Evolutionary conservation across 2,888 invertebrate genomes (phyloP).

Genomic region (Myopa testacea): DNA sequence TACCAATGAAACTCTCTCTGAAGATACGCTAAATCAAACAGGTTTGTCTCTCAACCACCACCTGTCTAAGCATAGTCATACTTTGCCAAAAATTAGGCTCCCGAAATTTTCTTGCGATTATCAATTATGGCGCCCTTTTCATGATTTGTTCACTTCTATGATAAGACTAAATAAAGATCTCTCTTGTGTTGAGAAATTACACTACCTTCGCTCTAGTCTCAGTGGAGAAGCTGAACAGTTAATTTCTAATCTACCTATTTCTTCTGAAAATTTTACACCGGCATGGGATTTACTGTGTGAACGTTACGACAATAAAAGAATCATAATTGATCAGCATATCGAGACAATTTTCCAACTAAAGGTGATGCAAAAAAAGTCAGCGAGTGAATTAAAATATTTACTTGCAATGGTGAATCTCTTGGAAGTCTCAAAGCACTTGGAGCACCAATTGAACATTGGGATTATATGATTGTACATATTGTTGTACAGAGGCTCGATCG

Average conservation of each 20-base stretch:
- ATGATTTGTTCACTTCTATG: constrained; percentile 15
- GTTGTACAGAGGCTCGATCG: constrained; percentile 3
- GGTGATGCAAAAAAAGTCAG: not conserved
- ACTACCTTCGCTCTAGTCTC: not conserved
- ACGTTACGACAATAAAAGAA: constrained; percentile 40
- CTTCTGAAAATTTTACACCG: constrained; percentile 36
- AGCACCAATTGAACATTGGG: constrained; percentile 2
- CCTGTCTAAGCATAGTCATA: not conserved
- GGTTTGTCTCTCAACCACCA: no score
- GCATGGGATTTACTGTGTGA: constrained; percentile 43
- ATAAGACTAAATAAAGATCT: not conserved
- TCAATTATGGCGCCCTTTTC: constrained; percentile 22
- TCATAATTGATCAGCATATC: not conserved
- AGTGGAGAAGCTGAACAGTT: constrained; percentile 4
- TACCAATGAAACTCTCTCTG: no score
- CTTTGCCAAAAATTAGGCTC: constrained; percentile 29
- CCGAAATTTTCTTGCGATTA: constrained; percentile 34
- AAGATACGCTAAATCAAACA: no score
- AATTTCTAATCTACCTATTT: not conserved
- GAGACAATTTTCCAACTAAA: constrained; percentile 10
- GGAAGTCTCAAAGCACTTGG: not conserved
- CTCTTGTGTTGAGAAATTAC: not conserved
- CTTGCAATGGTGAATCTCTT: not conserved
- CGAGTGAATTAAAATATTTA: not conserved
- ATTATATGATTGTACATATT: not conserved